A percentile compares a stretch with the other conserved stretches of the same genome.
phyloP scores from a whole-genome alignment of 2,888 invertebrate species.

The Zygothrica quintamaculata region DNA sequence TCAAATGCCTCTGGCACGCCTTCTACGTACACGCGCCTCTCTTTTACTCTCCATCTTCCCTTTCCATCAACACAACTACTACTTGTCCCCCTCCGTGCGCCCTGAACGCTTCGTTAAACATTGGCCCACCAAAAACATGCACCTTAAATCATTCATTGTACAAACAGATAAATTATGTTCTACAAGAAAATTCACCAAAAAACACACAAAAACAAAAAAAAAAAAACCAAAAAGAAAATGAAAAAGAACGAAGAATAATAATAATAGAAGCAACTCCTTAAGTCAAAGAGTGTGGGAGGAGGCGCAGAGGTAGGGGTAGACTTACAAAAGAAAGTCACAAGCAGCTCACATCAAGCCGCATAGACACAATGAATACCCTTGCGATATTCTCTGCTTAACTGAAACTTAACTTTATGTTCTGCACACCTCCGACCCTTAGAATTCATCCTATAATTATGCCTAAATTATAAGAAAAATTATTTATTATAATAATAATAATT shows the following conservation, averaged over 20 bases:
- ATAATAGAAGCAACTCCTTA: conserved; percentile 27
- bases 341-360: conserved; percentile 15
- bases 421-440: too few species aligned
- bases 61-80: too few species aligned
- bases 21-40: background rate
- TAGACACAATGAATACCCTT: too few species aligned
- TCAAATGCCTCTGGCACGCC: conserved; percentile 27
- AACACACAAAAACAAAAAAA: conserved; percentile 22
- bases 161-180: conserved; percentile 81
- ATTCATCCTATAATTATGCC: too few species aligned
- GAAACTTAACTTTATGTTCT: too few species aligned
- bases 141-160: conserved; percentile 78
- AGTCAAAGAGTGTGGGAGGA: conserved; percentile 1
- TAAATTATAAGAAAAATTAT: too few species aligned
- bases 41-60: too few species aligned
- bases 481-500: too few species aligned
- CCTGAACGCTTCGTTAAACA: conserved; percentile 34
- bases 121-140: conserved; percentile 38
- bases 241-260: conserved; percentile 23
- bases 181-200: conserved; percentile 65
- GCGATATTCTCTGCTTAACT: conserved; percentile 11
- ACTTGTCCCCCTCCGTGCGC: too few species aligned
- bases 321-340: conserved; percentile 25
- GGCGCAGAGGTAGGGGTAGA: background rate
- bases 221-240: conserved; percentile 55